Evolutionary conservation across 2,113 vertebrate genomes (phyloP), one percentile per base, ranked within the genome.

Genomic region (Dipodomys stephensi): DNA sequence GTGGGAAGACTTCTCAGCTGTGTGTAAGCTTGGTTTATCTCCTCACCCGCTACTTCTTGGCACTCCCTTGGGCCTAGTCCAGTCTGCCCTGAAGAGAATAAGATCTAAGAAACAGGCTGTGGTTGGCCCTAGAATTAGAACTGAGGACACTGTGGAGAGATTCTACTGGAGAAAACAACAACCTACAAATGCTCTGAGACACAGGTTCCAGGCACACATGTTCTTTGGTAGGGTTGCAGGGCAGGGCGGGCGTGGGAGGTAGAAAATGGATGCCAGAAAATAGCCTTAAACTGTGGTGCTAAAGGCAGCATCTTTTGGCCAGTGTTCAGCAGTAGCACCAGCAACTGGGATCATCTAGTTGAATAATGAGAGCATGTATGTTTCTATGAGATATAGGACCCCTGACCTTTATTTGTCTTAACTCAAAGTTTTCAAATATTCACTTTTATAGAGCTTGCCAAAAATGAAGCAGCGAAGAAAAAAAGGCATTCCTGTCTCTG

Each of bases 341-440:
- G 16, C 5, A 20, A 27, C 4, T 19, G 8, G 15, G 7, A 80
- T 69, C 30, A 46, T 46, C 69, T 76, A 23, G 30, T n/a, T 76
- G 35, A 76, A 49, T 1, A 64, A 72, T 23, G 46, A 92, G 6
- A 18, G 57, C 10, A 25, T 12, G 2, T 23, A 7, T 74, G 3
- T 79, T 80, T 19, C 53, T 81, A 57, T 6, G 79, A 84, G 85
- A 60, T 77, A 8, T 0, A 1, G 44, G 69, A 60, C 22, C 49
- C 3, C n/a, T 88, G n/a, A 35, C 44, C 23, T 80, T 77, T 10
- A 72, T 65, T 18, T 91, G 25, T 89, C 49, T 83, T 94, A 60
- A 71, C 15, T 60, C 49, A 82, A 79, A 92, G 32, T 85, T 87
- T 84, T 30, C 60, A 88, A 88, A 85, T 78, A 88, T 87, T 93